Evolutionary conservation across 2,113 vertebrate species (phyloP).

Genomic region (Cyanocitta stelleri): DNA sequence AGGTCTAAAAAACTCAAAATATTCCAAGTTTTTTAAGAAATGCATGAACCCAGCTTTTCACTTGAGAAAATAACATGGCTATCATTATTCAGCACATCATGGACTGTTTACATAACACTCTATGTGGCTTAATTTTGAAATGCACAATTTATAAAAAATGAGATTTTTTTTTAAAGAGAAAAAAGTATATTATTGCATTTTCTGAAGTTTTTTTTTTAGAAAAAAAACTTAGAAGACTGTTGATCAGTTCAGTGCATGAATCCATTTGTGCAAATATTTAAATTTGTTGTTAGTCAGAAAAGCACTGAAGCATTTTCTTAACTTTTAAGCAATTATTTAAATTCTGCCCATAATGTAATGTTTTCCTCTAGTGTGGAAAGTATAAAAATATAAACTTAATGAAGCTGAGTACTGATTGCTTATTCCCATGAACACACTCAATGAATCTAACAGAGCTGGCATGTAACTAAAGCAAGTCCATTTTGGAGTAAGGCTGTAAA

Average conservation of each 20-base stretch:
- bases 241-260: neutral
- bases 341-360: neutral
- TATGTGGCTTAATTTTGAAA: neutral
- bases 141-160: neutral
- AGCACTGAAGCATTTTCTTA: constrained; percentile 30
- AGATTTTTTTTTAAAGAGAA: neutral
- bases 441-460: neutral
- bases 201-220: neutral
- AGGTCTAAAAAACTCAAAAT: neutral
- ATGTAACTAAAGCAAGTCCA: neutral
- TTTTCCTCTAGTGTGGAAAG: neutral
- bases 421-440: neutral
- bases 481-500: neutral
- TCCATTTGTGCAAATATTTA: neutral
- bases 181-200: neutral
- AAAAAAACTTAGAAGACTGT: neutral
- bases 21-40: neutral
- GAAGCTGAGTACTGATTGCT: neutral
- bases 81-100: neutral
- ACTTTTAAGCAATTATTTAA: constrained; percentile 49
- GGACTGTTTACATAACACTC: neutral
- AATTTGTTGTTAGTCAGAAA: constrained; percentile 6
- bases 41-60: neutral
- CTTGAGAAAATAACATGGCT: neutral
- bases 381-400: constrained; percentile 18